Evolutionary conservation across 2,888 invertebrate species (phyloP).

Genomic region (Acrobasis consociella): DNA sequence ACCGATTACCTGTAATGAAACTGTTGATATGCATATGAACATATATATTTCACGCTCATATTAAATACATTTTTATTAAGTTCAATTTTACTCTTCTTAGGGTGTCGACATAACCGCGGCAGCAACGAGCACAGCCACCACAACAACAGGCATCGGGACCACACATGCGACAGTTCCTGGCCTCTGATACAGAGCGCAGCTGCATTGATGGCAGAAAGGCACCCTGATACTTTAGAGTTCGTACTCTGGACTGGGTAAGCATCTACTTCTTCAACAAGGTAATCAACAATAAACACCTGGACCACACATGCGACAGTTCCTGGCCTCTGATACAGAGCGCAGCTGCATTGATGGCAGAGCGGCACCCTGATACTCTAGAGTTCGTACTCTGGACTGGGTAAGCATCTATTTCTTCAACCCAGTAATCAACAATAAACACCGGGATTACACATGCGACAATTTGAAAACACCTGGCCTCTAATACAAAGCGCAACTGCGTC

Average conservation of each 20-base stretch:
- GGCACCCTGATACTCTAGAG: conserved; percentile 93
- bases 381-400: conserved; percentile 98
- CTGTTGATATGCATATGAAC: too few relatives aligned
- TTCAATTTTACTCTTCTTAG: conserved; percentile 46
- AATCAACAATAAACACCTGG: neutral
- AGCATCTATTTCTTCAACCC: conserved; percentile 37
- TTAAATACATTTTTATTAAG: too few relatives aligned
- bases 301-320: conserved; percentile 89
- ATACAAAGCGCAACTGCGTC: conserved; percentile 95
- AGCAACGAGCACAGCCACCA: conserved; percentile 79
- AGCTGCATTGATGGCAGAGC: conserved; percentile 92
- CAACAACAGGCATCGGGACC: conserved; percentile 78
- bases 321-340: conserved; percentile 95
- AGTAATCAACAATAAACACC: conserved; percentile 78
- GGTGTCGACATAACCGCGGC: conserved; percentile 73
- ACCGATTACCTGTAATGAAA: too few relatives aligned
- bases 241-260: conserved; percentile 96
- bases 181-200: conserved; percentile 94
- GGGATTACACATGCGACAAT: too few relatives aligned
- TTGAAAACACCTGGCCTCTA: conserved; percentile 62
- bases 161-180: conserved; percentile 95
- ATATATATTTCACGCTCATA: too few relatives aligned
- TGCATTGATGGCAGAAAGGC: conserved; percentile 91
- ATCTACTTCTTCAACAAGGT: neutral
- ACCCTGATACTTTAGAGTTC: conserved; percentile 94